phyloP scores from a whole-genome alignment of 2,797 vertebrate species.

The Eleutherodactylus coqui region DNA sequence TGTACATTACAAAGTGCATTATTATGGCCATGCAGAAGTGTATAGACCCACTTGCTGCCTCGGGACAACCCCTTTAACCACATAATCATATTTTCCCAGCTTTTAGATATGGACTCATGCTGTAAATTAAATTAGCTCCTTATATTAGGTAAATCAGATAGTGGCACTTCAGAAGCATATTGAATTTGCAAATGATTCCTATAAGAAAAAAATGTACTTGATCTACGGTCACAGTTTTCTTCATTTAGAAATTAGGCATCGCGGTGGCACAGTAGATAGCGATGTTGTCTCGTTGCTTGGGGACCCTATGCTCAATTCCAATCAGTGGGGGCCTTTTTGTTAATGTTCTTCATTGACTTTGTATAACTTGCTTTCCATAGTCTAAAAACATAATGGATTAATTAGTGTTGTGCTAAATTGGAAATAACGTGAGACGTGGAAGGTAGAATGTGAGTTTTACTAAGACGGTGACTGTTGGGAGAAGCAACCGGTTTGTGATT shows the following conservation, averaged over 20 bases:
- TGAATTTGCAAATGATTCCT: constrained; percentile 13
- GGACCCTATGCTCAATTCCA: not conserved
- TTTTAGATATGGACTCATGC: constrained; percentile 54
- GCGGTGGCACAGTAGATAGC: not conserved
- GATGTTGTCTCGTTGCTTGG: constrained; percentile 17
- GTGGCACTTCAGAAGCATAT: not conserved
- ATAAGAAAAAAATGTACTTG: not conserved
- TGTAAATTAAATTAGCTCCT: constrained; percentile 56
- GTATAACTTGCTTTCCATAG: not conserved
- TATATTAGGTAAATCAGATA: constrained; percentile 53
- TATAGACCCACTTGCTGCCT: too few species aligned
- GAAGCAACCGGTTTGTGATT: not conserved
- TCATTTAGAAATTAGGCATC: not conserved
- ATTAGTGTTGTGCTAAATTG: not conserved
- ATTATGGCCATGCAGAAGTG: too few species aligned
- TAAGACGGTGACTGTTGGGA: not conserved
- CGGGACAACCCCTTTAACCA: too few species aligned
- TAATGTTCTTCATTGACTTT: not conserved
- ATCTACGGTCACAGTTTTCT: not conserved
- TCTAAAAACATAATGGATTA: not conserved
- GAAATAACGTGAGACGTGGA: not conserved
- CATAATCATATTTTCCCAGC: constrained; percentile 61
- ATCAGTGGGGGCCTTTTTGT: not conserved
- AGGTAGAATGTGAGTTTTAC: not conserved
- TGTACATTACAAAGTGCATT: too few species aligned